phyloP scores from a whole-genome alignment of 1,140 invertebrate genomes.

The Latrodectus geometricus region DNA sequence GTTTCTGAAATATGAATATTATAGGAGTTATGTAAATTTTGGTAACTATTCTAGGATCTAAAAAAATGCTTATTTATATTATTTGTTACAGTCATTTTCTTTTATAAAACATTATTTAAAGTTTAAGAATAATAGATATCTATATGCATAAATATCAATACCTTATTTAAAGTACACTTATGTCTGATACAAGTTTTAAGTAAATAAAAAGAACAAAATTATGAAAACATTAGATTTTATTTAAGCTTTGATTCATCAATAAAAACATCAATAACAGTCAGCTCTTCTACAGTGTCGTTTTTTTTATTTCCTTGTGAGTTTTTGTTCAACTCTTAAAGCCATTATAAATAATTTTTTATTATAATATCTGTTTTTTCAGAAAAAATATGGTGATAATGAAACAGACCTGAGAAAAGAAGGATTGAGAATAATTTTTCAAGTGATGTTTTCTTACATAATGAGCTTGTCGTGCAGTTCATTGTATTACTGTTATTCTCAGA shows the following conservation, averaged over 20 bases:
- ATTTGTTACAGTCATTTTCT: too few relatives aligned
- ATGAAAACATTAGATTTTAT: conserved; percentile 62
- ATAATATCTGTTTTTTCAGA: conserved; percentile 3
- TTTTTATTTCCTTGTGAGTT: conserved; percentile 28
- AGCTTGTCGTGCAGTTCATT: conserved; percentile 25
- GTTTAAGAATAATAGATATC: too few relatives aligned
- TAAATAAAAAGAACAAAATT: background rate
- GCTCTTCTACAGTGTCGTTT: conserved; percentile 59
- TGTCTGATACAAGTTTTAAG: background rate
- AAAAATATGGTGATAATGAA: conserved; percentile 11
- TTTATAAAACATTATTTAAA: too few relatives aligned
- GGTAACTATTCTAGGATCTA: too few relatives aligned
- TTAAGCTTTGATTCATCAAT: conserved; percentile 62
- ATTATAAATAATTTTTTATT: conserved; percentile 55
- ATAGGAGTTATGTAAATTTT: too few relatives aligned
- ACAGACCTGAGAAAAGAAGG: background rate
- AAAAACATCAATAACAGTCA: conserved; percentile 62
- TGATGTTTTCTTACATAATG: conserved; percentile 17
- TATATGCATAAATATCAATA: background rate
- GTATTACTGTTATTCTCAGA: conserved; percentile 15
- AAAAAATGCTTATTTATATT: too few relatives aligned
- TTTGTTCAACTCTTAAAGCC: conserved; percentile 55
- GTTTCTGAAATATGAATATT: too few relatives aligned
- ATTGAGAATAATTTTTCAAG: conserved; percentile 24
- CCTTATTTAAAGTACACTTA: background rate